phyloP scores from a whole-genome alignment of 2,888 invertebrate genomes.

The Amphiduros pacificus region DNA sequence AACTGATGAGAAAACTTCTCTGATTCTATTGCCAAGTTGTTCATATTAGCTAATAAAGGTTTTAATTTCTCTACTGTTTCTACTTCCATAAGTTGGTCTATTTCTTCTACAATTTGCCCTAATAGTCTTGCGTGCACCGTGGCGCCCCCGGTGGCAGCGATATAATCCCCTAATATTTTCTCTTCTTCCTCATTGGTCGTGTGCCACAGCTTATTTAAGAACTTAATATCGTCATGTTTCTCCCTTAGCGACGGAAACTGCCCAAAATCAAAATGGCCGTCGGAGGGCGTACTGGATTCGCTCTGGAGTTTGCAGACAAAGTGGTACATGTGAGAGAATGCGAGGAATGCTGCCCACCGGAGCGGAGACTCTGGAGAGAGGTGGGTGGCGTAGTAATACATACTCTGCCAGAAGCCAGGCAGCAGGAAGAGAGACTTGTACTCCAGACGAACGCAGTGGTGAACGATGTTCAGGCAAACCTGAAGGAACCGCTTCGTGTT shows the following conservation, averaged over 20 bases:
- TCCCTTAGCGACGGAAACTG: constrained; percentile 9
- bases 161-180: constrained; percentile 9
- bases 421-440: constrained; percentile 12
- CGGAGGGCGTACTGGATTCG: no score
- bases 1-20: constrained; percentile 10
- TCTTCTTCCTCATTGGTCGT: constrained; percentile 18
- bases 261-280: neutral
- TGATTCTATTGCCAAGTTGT: constrained; percentile 16
- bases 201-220: constrained; percentile 16
- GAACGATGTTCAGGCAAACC: constrained; percentile 11
- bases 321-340: constrained; percentile 14
- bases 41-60: constrained; percentile 13
- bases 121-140: constrained; percentile 5
- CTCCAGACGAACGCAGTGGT: constrained; percentile 16
- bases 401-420: constrained; percentile 12
- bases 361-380: constrained; percentile 8
- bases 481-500: constrained; percentile 11
- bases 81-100: no score
- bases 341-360: constrained; percentile 16
- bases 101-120: no score
- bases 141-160: constrained; percentile 14
- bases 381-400: constrained; percentile 10
- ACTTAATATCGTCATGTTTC: constrained; percentile 13
- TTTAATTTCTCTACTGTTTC: constrained; percentile 1
- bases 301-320: constrained; percentile 3